These are phyloP conservation scores for Eurosta solidaginis DNA, from an alignment of 1,140 invertebrate species.

Conservation along the genomic window DNA sequence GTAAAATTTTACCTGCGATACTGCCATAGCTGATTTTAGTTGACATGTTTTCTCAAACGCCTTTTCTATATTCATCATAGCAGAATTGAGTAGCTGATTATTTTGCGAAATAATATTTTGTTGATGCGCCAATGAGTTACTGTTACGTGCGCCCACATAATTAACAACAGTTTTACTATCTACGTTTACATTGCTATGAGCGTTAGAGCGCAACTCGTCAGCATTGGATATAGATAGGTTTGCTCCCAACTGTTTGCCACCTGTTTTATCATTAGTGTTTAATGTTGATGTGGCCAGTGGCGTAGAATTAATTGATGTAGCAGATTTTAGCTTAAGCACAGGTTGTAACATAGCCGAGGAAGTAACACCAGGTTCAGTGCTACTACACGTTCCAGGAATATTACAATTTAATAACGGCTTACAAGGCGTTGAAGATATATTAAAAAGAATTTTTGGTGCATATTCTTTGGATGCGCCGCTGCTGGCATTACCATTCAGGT, in stretches of 20 bases:
- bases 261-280: background rate
- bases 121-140: background rate
- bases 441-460: constrained; percentile 35
- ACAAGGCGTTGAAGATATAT: constrained; percentile 36
- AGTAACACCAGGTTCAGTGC: background rate
- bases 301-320: background rate
- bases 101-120: constrained; percentile 23
- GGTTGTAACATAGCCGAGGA: background rate
- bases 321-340: background rate
- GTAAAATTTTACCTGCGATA: background rate
- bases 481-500: background rate
- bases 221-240: background rate
- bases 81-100: constrained; percentile 30
- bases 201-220: background rate
- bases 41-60: constrained; percentile 35
- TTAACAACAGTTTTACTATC: background rate
- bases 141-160: background rate
- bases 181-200: background rate
- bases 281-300: background rate
- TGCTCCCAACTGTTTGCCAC: background rate
- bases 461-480: constrained; percentile 32
- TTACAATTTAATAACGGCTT: background rate
- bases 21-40: constrained; percentile 13
- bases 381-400: background rate
- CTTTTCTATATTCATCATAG: constrained; percentile 36